Conservation (phyloP, 1,140 invertebrate species). For the Drosophila seguyi region DNA sequence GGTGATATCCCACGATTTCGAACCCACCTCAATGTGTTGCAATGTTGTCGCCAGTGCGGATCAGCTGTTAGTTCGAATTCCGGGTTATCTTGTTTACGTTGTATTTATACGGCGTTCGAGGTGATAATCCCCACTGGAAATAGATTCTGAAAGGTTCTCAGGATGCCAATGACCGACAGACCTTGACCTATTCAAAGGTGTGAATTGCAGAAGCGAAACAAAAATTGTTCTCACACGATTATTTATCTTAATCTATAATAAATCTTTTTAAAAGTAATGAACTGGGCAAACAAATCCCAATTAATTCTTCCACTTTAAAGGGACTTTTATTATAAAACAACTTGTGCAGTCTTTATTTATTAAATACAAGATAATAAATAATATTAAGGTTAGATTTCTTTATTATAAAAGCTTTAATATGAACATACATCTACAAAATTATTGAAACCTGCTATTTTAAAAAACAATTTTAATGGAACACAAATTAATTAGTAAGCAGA, state of each 20-base stretch:
- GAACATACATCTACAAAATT: neutral
- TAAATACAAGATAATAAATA: neutral
- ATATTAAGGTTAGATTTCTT: neutral
- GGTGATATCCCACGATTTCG: constrained; percentile 43
- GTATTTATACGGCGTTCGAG: constrained; percentile 3
- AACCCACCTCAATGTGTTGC: constrained; percentile 37
- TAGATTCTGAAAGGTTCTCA: constrained; percentile 26
- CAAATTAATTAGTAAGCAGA: too few relatives aligned
- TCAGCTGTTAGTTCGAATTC: constrained; percentile 31
- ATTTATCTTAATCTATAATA: neutral
- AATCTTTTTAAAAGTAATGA: neutral
- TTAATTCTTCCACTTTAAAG: neutral
- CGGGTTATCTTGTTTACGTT: constrained; percentile 39
- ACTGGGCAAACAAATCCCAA: neutral
- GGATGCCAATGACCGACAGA: constrained; percentile 19
- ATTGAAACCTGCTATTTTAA: too few relatives aligned
- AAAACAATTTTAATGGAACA: too few relatives aligned
- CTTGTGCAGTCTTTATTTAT: neutral
- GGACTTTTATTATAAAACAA: neutral
- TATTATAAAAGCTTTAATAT: neutral
- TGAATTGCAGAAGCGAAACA: neutral
- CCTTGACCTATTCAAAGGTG: constrained; percentile 30
- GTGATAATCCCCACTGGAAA: constrained; percentile 37
- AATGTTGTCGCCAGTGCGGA: constrained; percentile 15
- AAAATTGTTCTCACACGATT: constrained; percentile 6